Percentiles rank a stretch among this genome's conserved stretches.
Evolutionary conservation across 2,888 invertebrate genomes (phyloP).

Genomic region (Nemotelus nigrinus): DNA sequence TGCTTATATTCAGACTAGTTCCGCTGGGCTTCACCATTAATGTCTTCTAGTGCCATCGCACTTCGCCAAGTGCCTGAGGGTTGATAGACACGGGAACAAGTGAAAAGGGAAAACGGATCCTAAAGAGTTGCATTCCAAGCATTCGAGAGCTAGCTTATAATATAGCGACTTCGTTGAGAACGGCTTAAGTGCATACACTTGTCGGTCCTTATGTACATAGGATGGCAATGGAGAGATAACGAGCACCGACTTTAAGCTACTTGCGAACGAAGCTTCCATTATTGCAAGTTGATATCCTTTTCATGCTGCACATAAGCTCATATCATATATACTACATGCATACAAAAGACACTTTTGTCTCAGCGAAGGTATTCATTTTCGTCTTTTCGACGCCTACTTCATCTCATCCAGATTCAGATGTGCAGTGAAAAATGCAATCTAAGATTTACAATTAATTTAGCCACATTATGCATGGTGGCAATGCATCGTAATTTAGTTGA

Average conservation of each 20-base stretch:
- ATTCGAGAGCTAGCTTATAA: constrained; percentile 23
- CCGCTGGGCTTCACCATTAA: background rate
- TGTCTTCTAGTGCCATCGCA: constrained; percentile 15
- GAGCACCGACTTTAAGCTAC: constrained; percentile 33
- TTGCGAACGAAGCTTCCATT: constrained; percentile 4
- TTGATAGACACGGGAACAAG: background rate
- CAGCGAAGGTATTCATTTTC: too few relatives aligned
- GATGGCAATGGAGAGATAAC: constrained; percentile 42
- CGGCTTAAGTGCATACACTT: constrained; percentile 25
- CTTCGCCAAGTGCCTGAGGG: background rate
- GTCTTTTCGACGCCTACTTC: too few relatives aligned
- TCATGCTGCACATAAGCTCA: background rate
- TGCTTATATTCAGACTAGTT: background rate
- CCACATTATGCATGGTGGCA: background rate
- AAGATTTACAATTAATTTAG: constrained; percentile 25
- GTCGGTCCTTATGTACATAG: constrained; percentile 19
- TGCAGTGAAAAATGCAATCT: constrained; percentile 1
- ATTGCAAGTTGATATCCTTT: constrained; percentile 41
- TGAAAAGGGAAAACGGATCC: background rate
- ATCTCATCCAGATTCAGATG: background rate
- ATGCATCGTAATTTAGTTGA: too few relatives aligned
- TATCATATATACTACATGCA: background rate
- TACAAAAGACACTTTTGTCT: background rate
- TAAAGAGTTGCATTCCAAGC: background rate
- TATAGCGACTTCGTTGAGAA: constrained; percentile 20